These are phyloP conservation scores for Myioborus miniatus DNA, from an alignment of 2,797 vertebrate species.

Conservation along the genomic window DNA sequence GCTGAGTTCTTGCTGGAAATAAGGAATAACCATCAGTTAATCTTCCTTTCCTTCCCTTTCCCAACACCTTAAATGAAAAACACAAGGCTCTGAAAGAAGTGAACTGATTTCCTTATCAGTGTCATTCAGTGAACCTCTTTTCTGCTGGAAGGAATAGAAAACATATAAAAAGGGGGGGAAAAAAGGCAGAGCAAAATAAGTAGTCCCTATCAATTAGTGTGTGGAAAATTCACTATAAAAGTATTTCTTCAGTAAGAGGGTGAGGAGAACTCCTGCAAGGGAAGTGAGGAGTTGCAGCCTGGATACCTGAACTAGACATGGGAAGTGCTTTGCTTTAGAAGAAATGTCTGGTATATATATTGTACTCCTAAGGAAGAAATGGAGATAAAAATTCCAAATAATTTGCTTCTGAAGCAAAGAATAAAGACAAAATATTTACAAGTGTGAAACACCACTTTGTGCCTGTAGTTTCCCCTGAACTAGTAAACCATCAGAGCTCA, in stretches of 20 bases:
- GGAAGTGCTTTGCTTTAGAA: neutral
- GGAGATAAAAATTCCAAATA: neutral
- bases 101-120: neutral
- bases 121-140: neutral
- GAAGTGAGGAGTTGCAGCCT: neutral
- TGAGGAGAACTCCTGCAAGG: neutral
- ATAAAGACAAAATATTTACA: neutral
- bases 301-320: neutral
- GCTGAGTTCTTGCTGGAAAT: neutral
- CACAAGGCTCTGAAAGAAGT: neutral
- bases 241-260: neutral
- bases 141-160: neutral
- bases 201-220: neutral
- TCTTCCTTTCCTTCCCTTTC: neutral
- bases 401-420: neutral
- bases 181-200: neutral
- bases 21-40: neutral
- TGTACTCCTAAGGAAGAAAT: neutral
- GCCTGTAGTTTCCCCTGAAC: neutral
- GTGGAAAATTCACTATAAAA: neutral
- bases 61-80: neutral
- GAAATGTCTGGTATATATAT: neutral
- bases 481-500: neutral
- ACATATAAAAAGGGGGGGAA: neutral
- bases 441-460: neutral